Conservation (phyloP, 1,140 invertebrate genomes). For the Pemphigus obesinymphae region DNA sequence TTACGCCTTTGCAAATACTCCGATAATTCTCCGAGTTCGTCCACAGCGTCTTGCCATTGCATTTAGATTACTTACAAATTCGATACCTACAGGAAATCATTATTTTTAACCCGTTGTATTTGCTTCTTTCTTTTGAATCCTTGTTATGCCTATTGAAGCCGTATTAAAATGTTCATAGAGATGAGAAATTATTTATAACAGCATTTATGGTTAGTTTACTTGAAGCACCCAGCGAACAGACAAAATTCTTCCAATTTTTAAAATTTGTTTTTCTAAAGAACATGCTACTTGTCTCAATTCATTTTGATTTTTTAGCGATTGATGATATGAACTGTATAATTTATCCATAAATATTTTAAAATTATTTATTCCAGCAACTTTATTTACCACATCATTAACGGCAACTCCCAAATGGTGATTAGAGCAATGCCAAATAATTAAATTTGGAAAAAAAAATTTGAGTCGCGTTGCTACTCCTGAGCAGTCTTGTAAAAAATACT, state of each 20-base stretch:
- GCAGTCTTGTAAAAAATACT: too few relatives aligned
- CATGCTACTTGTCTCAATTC: neutral
- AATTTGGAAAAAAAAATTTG: neutral
- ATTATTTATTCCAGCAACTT: conserved; percentile 6
- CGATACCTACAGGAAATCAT: neutral
- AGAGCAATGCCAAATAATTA: conserved; percentile 4
- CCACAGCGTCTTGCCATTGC: neutral
- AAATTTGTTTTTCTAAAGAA: neutral
- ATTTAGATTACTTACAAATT: conserved; percentile 10
- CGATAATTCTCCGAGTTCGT: neutral
- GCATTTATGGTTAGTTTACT: conserved; percentile 9
- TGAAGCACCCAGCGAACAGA: neutral
- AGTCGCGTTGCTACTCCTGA: neutral
- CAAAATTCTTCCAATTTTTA: neutral
- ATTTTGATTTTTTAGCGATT: neutral
- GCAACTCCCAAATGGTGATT: neutral
- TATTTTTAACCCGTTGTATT: neutral
- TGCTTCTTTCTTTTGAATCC: neutral
- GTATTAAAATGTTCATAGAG: neutral
- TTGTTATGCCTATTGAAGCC: neutral
- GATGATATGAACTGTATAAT: neutral
- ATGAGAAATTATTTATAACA: neutral
- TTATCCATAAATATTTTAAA: conserved; percentile 13
- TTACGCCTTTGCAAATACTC: neutral
- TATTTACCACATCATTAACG: neutral